These are phyloP conservation scores for Miltochrista miniata DNA, from an alignment of 2,888 invertebrate genomes.

Conservation along the genomic window DNA sequence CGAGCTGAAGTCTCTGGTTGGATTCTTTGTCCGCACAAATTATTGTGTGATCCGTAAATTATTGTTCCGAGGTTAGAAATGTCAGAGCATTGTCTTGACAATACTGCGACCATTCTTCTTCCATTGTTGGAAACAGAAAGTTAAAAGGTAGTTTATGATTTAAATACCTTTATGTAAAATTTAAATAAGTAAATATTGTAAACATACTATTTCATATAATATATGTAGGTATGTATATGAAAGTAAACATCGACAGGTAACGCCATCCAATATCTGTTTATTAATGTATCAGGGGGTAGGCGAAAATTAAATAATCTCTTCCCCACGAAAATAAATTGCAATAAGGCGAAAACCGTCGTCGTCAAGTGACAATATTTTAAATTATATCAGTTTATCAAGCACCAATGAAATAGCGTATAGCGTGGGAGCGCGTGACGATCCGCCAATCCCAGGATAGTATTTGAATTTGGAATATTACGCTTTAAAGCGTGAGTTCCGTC, in stretches of 20 bases:
- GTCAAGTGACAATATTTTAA: slow-evolving; percentile 77
- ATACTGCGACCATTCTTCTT: too few relatives aligned
- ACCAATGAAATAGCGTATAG: slow-evolving; percentile 60
- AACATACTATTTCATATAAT: slow-evolving; percentile 3
- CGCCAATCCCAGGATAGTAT: slow-evolving; percentile 59
- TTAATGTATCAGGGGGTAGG: slow-evolving; percentile 62
- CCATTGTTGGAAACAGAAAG: too few relatives aligned
- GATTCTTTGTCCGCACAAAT: too few relatives aligned
- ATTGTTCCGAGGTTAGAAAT: too few relatives aligned
- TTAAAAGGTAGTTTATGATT: too few relatives aligned
- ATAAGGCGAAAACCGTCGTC: slow-evolving; percentile 66
- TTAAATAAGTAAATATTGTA: too few relatives aligned
- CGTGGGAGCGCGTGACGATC: slow-evolving; percentile 35
- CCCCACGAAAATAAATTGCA: slow-evolving; percentile 77
- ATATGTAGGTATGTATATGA: slow-evolving; percentile 14
- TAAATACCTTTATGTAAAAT: too few relatives aligned
- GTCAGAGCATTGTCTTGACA: too few relatives aligned
- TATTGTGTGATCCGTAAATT: too few relatives aligned
- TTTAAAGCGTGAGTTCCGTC: slow-evolving; percentile 45
- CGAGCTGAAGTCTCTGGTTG: too few relatives aligned
- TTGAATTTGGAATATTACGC: slow-evolving; percentile 66
- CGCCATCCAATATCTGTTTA: slow-evolving; percentile 64
- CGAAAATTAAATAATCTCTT: slow-evolving; percentile 72
- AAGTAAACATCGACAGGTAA: slow-evolving; percentile 25
- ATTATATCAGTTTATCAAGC: slow-evolving; percentile 72